Percentiles rank a stretch among this genome's conserved stretches.
phyloP scores from a whole-genome alignment of 2,888 invertebrate genomes.

The Eurytoma adleriae region DNA sequence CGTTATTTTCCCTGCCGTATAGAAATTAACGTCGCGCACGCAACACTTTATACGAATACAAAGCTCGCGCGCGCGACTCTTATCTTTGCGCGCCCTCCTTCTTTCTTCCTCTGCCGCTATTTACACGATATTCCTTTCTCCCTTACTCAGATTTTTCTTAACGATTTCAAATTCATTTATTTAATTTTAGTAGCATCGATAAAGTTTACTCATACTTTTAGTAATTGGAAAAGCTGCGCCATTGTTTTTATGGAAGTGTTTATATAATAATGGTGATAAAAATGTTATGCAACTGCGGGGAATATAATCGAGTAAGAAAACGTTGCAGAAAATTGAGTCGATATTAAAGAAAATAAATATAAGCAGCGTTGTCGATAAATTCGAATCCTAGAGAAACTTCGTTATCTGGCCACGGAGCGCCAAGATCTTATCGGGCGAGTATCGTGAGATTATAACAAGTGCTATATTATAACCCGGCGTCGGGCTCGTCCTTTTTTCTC shows the following conservation, averaged over 20 bases:
- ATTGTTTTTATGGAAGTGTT: no score
- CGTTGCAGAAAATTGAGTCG: background rate
- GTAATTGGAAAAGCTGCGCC: background rate
- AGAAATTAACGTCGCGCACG: slow-evolving; percentile 61
- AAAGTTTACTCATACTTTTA: background rate
- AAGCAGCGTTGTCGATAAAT: slow-evolving; percentile 43
- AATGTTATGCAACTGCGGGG: no score
- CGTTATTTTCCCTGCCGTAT: slow-evolving; percentile 47
- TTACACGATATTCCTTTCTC: background rate
- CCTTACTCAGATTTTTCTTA: slow-evolving; percentile 8
- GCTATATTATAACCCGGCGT: slow-evolving; percentile 49
- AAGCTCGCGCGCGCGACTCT: slow-evolving; percentile 20
- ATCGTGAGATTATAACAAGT: slow-evolving; percentile 58
- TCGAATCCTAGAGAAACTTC: slow-evolving; percentile 37
- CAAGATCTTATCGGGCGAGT: slow-evolving; percentile 52
- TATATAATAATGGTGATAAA: background rate
- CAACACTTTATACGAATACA: slow-evolving; percentile 56
- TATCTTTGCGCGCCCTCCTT: slow-evolving; percentile 12
- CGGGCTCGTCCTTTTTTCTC: slow-evolving; percentile 52
- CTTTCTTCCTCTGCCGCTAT: background rate
- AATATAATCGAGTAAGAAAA: no score
- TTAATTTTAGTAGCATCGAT: background rate
- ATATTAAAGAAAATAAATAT: slow-evolving; percentile 24
- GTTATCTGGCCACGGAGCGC: slow-evolving; percentile 41
- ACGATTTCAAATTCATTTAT: background rate